phyloP scores from a whole-genome alignment of 2,113 vertebrate species.

The Psammodynastes pulverulentus region DNA sequence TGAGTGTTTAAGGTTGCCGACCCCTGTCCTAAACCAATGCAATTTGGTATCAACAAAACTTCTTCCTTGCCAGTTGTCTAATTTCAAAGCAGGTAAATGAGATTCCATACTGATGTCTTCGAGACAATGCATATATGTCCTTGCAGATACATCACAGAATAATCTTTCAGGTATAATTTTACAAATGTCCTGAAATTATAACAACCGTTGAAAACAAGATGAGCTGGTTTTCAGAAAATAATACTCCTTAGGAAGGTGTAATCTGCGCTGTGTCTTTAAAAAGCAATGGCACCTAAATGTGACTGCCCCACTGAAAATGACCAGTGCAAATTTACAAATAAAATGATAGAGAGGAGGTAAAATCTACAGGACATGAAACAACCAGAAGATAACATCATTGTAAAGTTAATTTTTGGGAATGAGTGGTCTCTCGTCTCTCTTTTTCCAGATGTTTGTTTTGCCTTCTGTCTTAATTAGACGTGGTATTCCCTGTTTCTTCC shows the following conservation, averaged over 20 bases:
- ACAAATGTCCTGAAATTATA: neutral
- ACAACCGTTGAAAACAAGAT: constrained; percentile 43
- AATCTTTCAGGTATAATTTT: constrained; percentile 5
- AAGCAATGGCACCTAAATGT: constrained; percentile 30
- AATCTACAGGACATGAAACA: constrained; percentile 36
- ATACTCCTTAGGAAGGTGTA: constrained; percentile 40
- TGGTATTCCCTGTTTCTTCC: constrained; percentile 62
- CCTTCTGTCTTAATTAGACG: constrained; percentile 67
- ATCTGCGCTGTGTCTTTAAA: neutral
- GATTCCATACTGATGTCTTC: neutral
- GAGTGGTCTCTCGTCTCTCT: constrained; percentile 74
- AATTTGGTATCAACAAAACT: neutral
- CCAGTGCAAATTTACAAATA: constrained; percentile 50
- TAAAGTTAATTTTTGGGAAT: constrained; percentile 70
- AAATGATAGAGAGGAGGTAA: constrained; percentile 47
- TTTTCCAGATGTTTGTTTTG: constrained; percentile 77
- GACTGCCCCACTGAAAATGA: constrained; percentile 45
- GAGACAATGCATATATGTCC: constrained; percentile 13
- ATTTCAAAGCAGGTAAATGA: neutral
- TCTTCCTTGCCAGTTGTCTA: neutral
- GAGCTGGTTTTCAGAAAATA: constrained; percentile 30
- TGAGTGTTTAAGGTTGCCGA: no score
- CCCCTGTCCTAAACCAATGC: neutral
- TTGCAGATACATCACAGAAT: constrained; percentile 26
- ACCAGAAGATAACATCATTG: constrained; percentile 37